Conservation (phyloP, 2,888 invertebrate species). For the Rapana venosa region DNA sequence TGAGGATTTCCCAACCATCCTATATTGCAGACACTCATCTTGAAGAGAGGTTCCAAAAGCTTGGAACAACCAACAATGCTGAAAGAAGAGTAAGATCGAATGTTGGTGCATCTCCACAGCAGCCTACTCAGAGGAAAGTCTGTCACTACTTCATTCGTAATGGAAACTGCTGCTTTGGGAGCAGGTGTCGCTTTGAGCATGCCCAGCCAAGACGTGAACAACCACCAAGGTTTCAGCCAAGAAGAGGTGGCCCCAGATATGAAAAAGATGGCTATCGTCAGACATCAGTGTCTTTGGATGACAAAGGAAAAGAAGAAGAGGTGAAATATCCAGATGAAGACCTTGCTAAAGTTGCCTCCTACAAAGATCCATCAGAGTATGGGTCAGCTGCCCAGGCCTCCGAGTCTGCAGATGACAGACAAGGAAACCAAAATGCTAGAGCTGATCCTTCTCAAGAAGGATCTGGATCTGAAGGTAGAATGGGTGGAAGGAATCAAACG, state of each 20-base stretch:
- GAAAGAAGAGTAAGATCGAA: neutral
- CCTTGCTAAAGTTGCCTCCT: neutral
- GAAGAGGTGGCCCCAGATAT: neutral
- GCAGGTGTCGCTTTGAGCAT: constrained; percentile 59
- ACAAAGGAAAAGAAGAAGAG: neutral
- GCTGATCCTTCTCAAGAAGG: neutral
- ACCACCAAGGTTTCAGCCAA: constrained; percentile 27
- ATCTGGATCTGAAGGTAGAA: neutral
- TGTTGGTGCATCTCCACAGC: neutral
- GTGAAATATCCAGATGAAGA: constrained; percentile 16
- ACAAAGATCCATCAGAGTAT: neutral
- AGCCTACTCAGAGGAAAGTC: constrained; percentile 36
- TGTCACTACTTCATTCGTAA: constrained; percentile 56
- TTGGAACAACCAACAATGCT: neutral
- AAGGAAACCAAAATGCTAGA: neutral
- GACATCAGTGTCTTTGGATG: neutral
- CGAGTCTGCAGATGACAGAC: neutral
- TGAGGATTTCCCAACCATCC: neutral
- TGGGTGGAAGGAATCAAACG: neutral
- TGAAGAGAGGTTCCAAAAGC: constrained; percentile 3
- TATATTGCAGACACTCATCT: neutral
- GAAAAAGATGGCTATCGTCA: constrained; percentile 19
- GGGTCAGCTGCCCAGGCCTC: neutral
- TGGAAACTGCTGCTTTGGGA: constrained; percentile 63
- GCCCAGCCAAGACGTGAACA: constrained; percentile 5